Evolutionary conservation across 2,888 invertebrate species (phyloP).

Genomic region (Germaria angustata): DNA sequence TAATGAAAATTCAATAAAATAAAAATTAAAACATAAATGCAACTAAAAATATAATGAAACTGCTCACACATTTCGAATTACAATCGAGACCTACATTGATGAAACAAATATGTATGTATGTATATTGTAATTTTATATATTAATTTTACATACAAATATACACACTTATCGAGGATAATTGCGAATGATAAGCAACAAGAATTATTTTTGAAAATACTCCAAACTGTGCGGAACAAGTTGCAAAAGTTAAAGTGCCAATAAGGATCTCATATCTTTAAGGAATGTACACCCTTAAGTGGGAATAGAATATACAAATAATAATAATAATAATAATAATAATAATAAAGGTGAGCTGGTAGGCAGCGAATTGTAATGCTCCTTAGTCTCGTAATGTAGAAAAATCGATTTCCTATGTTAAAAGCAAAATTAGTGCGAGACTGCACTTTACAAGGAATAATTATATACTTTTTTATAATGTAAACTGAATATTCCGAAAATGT

Average conservation of each 20-base stretch:
- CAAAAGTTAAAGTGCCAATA: neutral
- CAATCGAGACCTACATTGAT: too few relatives aligned
- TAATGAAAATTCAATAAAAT: slow-evolving; percentile 34
- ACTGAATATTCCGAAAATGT: neutral
- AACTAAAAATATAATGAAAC: too few relatives aligned
- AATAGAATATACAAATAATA: neutral
- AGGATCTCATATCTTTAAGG: neutral
- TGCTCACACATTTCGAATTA: too few relatives aligned
- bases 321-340: slow-evolving; percentile 5
- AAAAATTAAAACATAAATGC: neutral
- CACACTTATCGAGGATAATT: too few relatives aligned
- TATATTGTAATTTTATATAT: too few relatives aligned
- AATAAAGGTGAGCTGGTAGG: neutral
- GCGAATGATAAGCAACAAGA: too few relatives aligned
- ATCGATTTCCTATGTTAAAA: slow-evolving; percentile 49
- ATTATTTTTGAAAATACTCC: too few relatives aligned
- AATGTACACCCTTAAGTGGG: neutral
- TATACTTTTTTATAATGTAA: neutral
- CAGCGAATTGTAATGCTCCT: neutral
- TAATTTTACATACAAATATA: too few relatives aligned
- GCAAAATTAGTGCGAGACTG: neutral
- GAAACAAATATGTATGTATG: too few relatives aligned
- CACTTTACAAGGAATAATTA: neutral
- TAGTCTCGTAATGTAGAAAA: slow-evolving; percentile 37
- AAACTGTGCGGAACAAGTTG: neutral